These are phyloP conservation scores for Centropyge bicolor DNA, from an alignment of 2,797 vertebrate species.

Conservation along the genomic window DNA sequence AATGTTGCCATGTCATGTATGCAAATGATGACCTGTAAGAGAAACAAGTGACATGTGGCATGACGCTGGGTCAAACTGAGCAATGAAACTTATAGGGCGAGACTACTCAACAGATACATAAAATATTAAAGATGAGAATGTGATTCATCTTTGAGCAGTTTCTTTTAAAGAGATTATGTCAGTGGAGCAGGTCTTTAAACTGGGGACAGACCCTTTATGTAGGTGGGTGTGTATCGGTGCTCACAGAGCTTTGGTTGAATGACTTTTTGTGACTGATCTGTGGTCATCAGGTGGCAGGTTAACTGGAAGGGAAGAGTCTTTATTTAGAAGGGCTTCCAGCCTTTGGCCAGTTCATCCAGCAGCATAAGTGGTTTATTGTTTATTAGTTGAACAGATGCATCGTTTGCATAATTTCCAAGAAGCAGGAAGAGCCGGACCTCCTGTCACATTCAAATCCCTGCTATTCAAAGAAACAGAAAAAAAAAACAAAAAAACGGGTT, in stretches of 20 bases:
- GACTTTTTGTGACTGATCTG: conserved; percentile 7
- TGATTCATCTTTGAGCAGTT: background rate
- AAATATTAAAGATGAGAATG: background rate
- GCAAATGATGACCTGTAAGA: background rate
- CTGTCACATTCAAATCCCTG: conserved; percentile 1
- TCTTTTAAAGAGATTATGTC: conserved; percentile 9
- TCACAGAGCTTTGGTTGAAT: conserved; percentile 21
- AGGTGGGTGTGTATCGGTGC: conserved; percentile 29
- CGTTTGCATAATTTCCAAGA: conserved; percentile 41
- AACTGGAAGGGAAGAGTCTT: conserved; percentile 23
- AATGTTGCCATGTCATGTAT: conserved; percentile 2
- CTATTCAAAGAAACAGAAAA: background rate
- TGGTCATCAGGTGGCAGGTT: conserved; percentile 41
- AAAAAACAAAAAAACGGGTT: background rate
- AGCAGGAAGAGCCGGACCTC: conserved; percentile 15
- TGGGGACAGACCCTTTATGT: conserved; percentile 34
- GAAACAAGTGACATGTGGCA: background rate
- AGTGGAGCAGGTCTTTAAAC: conserved; percentile 19
- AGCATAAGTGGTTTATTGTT: conserved; percentile 46
- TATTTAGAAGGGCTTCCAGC: conserved; percentile 29
- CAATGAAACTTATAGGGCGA: background rate
- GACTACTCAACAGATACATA: background rate
- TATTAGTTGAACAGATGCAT: conserved; percentile 43
- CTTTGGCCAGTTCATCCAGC: conserved; percentile 1
- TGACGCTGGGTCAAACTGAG: too few species aligned